Conservation (phyloP, 2,888 invertebrate genomes). For the Agrotis clavis region DNA sequence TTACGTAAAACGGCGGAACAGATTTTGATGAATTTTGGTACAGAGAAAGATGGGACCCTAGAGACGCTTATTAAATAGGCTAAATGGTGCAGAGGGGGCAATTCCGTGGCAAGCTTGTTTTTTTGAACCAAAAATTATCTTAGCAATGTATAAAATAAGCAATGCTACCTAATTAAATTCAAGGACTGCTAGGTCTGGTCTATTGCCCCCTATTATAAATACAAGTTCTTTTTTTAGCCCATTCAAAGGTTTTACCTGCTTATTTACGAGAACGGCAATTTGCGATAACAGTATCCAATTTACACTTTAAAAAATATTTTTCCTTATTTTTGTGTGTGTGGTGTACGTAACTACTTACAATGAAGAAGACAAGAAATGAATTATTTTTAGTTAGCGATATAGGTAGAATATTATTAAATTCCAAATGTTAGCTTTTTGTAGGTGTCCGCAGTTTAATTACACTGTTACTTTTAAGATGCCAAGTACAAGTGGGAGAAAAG, state of each 20-base stretch:
- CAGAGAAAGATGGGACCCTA: no score
- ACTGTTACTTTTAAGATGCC: neutral
- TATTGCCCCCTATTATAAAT: constrained; percentile 1
- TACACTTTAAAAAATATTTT: neutral
- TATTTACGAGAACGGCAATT: neutral
- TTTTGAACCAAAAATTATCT: neutral
- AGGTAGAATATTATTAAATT: neutral
- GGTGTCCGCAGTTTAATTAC: neutral
- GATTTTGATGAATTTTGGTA: no score
- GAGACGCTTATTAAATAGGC: no score
- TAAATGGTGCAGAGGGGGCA: no score
- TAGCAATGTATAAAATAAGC: neutral
- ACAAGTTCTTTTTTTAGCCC: neutral
- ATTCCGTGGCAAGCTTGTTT: no score
- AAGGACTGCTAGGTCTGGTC: constrained; percentile 20
- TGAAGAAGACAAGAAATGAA: no score
- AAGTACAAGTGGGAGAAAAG: neutral
- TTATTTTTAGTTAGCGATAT: neutral
- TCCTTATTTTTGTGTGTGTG: neutral
- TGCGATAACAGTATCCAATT: neutral
- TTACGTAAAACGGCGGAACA: no score
- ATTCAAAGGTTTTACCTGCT: neutral
- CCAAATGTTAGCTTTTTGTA: neutral
- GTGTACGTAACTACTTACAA: neutral
- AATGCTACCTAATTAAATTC: constrained; percentile 19